Evolutionary conservation across 2,888 invertebrate genomes (phyloP), one percentile per base, ranked within the genome.

Genomic region (Siphonodentalium dalli): DNA sequence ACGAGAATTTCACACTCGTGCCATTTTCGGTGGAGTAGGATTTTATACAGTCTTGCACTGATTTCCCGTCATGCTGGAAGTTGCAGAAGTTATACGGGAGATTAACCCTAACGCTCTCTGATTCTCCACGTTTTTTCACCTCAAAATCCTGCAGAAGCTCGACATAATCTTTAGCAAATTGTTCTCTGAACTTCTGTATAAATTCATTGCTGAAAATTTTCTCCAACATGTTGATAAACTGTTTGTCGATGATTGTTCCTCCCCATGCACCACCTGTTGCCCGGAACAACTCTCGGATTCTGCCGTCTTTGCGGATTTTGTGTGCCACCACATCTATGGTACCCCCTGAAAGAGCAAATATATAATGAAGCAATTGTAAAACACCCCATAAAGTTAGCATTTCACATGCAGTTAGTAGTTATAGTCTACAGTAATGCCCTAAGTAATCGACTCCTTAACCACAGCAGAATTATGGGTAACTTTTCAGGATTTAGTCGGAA

Each of bases 181-280:
- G 68, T 31, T 63, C 63, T 41, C 68, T 65, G 61, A 75, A 75
- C 23, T 66, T 58, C 1, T 53, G 46, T 34, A 74, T 69, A 52
- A 71, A 74, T 18, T 69, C 71, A 33, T 69, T 66, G 4, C 73
- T 71, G 33, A 75, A 75, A 44, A 75, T 69, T 31, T 61, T 62
- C 50, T 70, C 64, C 37, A 73, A 56, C 2, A 75, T 57, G 29
- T 66, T 68, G 28, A 71, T 53, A 48, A 75, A 74, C 55, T 73
- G 71, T 20, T 58, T 63, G 63, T 74, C 74, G 8, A 74, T 70
- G 31, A 75, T 64, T 18, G 73, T 74, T 2, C 74, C 75, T 6
- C 74, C 75, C 75, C 75, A 75, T 3, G 74, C 75, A 0, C 75
- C 75, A 8, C 75, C 75, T 7, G 72, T 75, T n/a, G 75, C 75